Evolutionary conservation across 2,888 invertebrate species (phyloP), one percentile per base, ranked within the genome.

Genomic region (Portevinia maculata): DNA sequence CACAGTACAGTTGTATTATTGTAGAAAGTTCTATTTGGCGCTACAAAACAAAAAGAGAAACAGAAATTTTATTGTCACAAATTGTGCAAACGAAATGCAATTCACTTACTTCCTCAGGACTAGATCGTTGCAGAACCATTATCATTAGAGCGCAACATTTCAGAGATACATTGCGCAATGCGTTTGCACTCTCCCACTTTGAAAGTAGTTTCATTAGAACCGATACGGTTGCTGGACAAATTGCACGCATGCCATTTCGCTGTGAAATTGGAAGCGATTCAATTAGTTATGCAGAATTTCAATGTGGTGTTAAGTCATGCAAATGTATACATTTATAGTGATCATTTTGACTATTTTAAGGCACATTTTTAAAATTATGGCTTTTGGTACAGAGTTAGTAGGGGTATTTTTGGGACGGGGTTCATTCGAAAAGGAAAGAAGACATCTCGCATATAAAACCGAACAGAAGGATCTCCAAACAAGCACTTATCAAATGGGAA

Each of bases 151-250:
- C 91, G 79, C 92, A 91, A 87, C 93, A 93, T 86, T 92, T 91
- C 8, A 93, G 88, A 3, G 92, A 91, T 21, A 91, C 88, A 59
- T 88, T 87, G 46, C 92, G 91, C 30, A 93, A 87, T 28, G 88
- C 87, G 79, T 86, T 86, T 34, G 89, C 86, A 30, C 89, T 89
- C 84, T 91, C 91, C 86, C 90, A 89, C 65, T 89, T 88, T 69
- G 91, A 89, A 52, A 93, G 89, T n/a, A 93, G 90, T 85, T 90
- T 90, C 86, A 92, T 91, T 57, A 93, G 88, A 69, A 93, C 90
- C 78, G 93, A 92, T 59, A 93, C 91, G 9, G 93, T 93, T 17
- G 93, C 93, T 13, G 93, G 93, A 85, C 93, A 93, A 79, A 93
- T 92, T 50, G 93, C 93, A 84, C 92, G 91, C 88, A 93, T 90